These are phyloP conservation scores for Epinephelus moara DNA, from an alignment of 2,113 vertebrate species.

Conservation along the genomic window DNA sequence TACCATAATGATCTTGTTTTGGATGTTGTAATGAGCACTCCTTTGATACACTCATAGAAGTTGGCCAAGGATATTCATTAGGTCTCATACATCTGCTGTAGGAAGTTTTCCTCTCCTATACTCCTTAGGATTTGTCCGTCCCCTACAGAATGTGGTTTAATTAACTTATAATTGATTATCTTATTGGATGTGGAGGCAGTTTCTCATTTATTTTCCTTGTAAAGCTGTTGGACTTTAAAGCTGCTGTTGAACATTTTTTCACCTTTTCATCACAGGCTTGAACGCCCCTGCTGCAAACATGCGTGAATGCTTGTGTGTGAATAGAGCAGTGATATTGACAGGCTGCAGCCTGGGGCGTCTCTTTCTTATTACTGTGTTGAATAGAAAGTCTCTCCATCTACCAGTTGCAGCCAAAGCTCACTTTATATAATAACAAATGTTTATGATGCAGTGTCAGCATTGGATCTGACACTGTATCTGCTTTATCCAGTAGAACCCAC, in stretches of 20 bases:
- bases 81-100: background rate
- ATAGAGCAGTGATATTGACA: conserved; percentile 46
- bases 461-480: conserved; percentile 13
- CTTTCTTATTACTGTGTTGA: conserved; percentile 66
- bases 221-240: conserved; percentile 30
- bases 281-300: conserved; percentile 2
- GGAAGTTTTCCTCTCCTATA: conserved; percentile 3
- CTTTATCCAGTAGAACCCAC: conserved; percentile 21
- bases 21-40: conserved; percentile 1
- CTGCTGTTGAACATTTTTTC: conserved; percentile 4
- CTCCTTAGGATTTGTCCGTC: conserved; percentile 11
- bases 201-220: conserved; percentile 57
- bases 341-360: conserved; percentile 47
- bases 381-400: conserved; percentile 50
- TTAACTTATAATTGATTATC: conserved; percentile 49
- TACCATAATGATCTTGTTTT: conserved; percentile 16
- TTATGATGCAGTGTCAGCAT: conserved; percentile 30
- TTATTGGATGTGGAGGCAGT: background rate
- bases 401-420: conserved; percentile 21
- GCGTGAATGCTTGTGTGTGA: conserved; percentile 1
- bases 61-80: background rate
- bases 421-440: conserved; percentile 51
- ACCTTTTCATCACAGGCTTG: conserved; percentile 31
- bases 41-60: background rate
- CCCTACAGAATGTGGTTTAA: conserved; percentile 29